phyloP scores from a whole-genome alignment of 2,888 invertebrate species.

The Archips crataeganus region DNA sequence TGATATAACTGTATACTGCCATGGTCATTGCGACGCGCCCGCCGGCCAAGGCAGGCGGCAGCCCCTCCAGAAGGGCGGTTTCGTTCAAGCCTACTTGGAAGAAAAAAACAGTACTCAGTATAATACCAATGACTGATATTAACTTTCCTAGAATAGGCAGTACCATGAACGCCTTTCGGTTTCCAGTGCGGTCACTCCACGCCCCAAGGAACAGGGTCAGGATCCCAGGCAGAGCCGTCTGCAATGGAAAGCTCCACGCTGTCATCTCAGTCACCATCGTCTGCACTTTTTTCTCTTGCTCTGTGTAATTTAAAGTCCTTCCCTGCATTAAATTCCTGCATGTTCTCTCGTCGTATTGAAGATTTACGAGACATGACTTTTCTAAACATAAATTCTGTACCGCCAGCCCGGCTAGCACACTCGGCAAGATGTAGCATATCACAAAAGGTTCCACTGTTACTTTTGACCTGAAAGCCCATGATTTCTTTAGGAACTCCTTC shows the following conservation, averaged over 20 bases:
- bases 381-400: constrained; percentile 85
- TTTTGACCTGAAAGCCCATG: constrained; percentile 75
- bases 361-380: constrained; percentile 86
- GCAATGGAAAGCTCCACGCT: constrained; percentile 85
- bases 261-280: constrained; percentile 85
- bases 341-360: constrained; percentile 81
- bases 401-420: constrained; percentile 88
- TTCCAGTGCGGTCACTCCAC: constrained; percentile 87
- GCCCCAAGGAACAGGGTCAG: constrained; percentile 86
- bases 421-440: constrained; percentile 88
- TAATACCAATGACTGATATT: constrained; percentile 82
- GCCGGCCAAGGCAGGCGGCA: constrained; percentile 87
- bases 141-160: constrained; percentile 86
- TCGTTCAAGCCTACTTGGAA: constrained; percentile 83
- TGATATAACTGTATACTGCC: constrained; percentile 87
- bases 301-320: constrained; percentile 70
- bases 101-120: constrained; percentile 86
- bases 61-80: constrained; percentile 83
- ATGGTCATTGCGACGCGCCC: constrained; percentile 87
- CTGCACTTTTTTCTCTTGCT: constrained; percentile 79
- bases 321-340: constrained; percentile 82
- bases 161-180: constrained; percentile 86
- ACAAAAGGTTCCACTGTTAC: constrained; percentile 89
- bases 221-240: constrained; percentile 85
- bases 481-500: constrained; percentile 72